A percentile compares a stretch with the other conserved stretches of the same genome.
Conservation (phyloP, 2,113 vertebrate species). For the Heptranchias perlo region DNA sequence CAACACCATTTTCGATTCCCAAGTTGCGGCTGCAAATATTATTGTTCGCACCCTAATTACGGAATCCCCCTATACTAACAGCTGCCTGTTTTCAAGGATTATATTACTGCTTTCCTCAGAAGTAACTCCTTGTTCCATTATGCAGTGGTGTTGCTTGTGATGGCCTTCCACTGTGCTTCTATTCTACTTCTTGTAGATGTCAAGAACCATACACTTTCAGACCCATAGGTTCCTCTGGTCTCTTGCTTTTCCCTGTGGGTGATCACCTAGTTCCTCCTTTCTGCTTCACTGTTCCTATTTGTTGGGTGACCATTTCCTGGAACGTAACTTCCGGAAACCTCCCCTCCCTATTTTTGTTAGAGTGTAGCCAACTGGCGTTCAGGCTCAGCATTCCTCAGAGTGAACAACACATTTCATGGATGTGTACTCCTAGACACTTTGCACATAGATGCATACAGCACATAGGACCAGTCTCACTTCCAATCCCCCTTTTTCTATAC, state of each 20-base stretch:
- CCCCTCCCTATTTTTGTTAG: background rate
- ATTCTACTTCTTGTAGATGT: background rate
- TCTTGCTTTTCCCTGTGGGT: background rate
- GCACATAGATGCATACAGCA: background rate
- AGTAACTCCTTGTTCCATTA: background rate
- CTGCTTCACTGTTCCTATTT: background rate
- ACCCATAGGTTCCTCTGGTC: background rate
- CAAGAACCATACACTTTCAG: background rate
- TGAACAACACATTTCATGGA: background rate
- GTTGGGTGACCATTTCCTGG: background rate
- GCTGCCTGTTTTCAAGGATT: background rate
- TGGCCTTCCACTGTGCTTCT: background rate
- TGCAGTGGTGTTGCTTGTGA: background rate
- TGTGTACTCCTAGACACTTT: background rate
- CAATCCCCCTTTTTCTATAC: background rate
- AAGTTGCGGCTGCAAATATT: background rate
- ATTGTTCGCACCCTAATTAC: background rate
- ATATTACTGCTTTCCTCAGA: background rate
- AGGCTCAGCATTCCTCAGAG: background rate
- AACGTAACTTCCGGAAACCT: background rate
- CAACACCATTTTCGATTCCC: background rate
- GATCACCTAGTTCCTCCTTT: background rate
- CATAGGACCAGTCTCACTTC: background rate
- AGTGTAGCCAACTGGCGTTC: background rate
- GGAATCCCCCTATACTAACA: background rate